Evolutionary conservation across 1,140 invertebrate species (phyloP).

Genomic region (Papilio machaon): DNA sequence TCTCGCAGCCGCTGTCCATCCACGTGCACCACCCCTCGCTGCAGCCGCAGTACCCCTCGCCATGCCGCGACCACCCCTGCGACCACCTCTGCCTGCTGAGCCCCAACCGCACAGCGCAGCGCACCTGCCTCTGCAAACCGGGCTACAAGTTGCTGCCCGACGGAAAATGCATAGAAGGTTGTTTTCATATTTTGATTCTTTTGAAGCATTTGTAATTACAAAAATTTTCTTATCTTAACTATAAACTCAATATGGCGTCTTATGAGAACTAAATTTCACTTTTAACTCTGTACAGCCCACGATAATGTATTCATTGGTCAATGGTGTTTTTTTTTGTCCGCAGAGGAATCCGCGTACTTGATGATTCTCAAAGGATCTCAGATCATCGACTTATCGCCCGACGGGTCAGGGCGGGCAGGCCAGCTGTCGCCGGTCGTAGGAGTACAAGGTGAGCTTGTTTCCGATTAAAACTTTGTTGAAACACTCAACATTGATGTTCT

Average conservation of each 20-base stretch:
- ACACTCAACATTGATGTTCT: conserved; percentile 23
- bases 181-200: conserved; percentile 11
- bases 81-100: conserved; percentile 96
- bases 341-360: conserved; percentile 93
- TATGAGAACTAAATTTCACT: background rate
- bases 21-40: conserved; percentile 96
- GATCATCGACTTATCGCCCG: conserved; percentile 91
- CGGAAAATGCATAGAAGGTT: conserved; percentile 88
- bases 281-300: conserved; percentile 11
- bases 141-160: conserved; percentile 88
- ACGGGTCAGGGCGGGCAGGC: conserved; percentile 89
- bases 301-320: conserved; percentile 37
- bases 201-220: background rate
- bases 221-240: too few species aligned
- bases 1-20: conserved; percentile 96
- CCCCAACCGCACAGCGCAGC: conserved; percentile 86
- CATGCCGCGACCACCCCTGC: conserved; percentile 91
- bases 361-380: conserved; percentile 96
- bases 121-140: conserved; percentile 95
- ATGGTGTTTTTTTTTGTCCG: conserved; percentile 52
- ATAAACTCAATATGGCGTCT: too few species aligned
- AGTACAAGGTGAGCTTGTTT: conserved; percentile 85
- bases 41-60: conserved; percentile 93
- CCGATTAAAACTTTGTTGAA: background rate
- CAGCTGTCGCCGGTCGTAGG: conserved; percentile 95